Base-by-base conservation (phyloP, 2,888 invertebrate genomes). In the Kryphioiulus occultus region DNA sequence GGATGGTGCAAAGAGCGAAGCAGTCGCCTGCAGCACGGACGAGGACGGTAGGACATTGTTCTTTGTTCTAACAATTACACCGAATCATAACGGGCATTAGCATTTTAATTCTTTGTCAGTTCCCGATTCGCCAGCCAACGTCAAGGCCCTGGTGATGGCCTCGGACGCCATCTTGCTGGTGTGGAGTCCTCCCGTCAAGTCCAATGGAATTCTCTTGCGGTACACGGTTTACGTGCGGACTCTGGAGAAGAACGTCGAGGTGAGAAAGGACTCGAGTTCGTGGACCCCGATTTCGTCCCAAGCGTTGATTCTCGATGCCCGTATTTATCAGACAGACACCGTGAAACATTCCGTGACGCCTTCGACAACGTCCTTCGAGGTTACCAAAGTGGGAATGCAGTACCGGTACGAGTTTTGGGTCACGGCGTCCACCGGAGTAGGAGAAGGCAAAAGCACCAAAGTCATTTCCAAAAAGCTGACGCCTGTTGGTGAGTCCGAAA, bases 391-490 rank as follows among this genome's bases (percentile, higher is more conserved):
- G 59, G 82, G 88, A 59, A 86, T 87, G 53, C 87, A 87, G 30
- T 84, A 88, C 19, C 89, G 85, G 15, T 92, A 92, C 88, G 90
- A 91, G 84, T 91, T 92, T 88, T 90, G 91, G 88, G 91, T 92
- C 12, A 90, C 91, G 7, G 92, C 92, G 19, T 91, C 90, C 85
- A 92, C 92, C 0, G 89, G 90, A 26, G 91, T 91, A 88, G 92
- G 92, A 0, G 92, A 92, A 88, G 92, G 92, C 10, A 90, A 89
- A 94, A 94, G 91, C 95, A 94, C 91, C 95, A 95, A 92, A 94
- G 95, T 83, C 93, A 95, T 78, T 94, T 59, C 59, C 7, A 59
- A 59, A 59, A 94, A 90, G 0, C 90, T 91, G 19, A 90, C 91
- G 32, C 91, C 92, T 4, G 90, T 19, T 89, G 90, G 53, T 90